Evolutionary conservation across 30 jellyfish, hydroid and myxozoan species (phyloP), one percentile per base, ranked within the genome.

Genomic region (Pelagia noctiluca): DNA sequence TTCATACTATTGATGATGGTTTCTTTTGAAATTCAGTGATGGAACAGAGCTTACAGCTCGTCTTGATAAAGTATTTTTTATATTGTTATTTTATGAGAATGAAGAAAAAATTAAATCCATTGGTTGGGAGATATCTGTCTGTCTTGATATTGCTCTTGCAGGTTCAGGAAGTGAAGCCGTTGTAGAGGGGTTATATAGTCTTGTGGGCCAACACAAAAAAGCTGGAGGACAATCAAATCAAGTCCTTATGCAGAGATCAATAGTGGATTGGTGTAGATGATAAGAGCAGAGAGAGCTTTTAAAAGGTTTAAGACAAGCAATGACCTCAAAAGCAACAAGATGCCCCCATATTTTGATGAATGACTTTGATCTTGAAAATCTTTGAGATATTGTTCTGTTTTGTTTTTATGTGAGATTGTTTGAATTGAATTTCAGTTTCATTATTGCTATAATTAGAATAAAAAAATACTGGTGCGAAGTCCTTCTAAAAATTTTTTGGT

Each of bases 161-260:
- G 48, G 76, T 63, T 30, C 50, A 28, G 76, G 76, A 30, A 19
- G 76, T 25, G 76, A 63, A 28, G 76, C 76, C 24, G 50, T 63
- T 63, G 76, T 63, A 63, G 76, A 63, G 76, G 76, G 76, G 48
- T 63, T 63, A 10, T 63, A 63, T 33, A 63, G 76, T 63, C 24
- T 63, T 63, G 76, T 63, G 76, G 50, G 50, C 11, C 50, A 30
- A 63, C 76, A 63, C 76, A 63, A 33, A 63, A 63, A 28, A 33
- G 48, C 50, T 63, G 76, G 76, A 28, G 76, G 76, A 30, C 76
- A 63, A 33, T 63, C 76, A 63, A 63, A 63, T 21, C 76, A 63
- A 30, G 50, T 33, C 48, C 76, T 63, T 63, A 63, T 33, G 48
- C 76, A 63, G 24, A 63, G 76, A 63, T 30, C 76, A 63, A 33